These are phyloP conservation scores for Bothrops alternatus DNA, from an alignment of 2,797 vertebrate genomes.

Conservation along the genomic window DNA sequence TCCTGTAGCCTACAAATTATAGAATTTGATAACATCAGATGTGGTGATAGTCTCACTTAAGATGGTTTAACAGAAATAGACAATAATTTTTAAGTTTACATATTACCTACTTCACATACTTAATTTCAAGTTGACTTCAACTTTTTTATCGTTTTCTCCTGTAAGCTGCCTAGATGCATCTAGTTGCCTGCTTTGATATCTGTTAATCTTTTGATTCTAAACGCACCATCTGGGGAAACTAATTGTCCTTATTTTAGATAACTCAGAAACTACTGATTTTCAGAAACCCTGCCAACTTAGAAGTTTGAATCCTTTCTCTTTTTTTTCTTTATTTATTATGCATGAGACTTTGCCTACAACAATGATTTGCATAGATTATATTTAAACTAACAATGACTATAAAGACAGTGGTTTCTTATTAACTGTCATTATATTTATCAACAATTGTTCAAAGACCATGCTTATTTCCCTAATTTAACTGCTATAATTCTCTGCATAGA, in stretches of 20 bases:
- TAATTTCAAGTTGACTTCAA: background rate
- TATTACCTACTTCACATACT: background rate
- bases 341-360: background rate
- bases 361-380: background rate
- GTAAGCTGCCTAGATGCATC: background rate
- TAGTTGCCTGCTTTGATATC: background rate
- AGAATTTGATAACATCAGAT: background rate
- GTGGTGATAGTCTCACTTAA: background rate
- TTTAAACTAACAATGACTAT: background rate
- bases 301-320: background rate
- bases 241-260: background rate
- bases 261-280: background rate
- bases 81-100: background rate
- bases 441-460: background rate
- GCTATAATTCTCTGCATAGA: background rate
- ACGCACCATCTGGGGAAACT: conserved; percentile 4
- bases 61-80: background rate
- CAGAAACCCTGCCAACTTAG: background rate
- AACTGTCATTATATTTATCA: background rate
- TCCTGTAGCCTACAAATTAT: background rate
- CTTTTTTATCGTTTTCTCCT: background rate
- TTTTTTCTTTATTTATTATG: background rate
- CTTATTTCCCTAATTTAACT: background rate
- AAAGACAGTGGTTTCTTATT: background rate
- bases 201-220: conserved; percentile 1